Evolutionary conservation across 2,113 vertebrate species (phyloP).

Genomic region (Bubo bubo): DNA sequence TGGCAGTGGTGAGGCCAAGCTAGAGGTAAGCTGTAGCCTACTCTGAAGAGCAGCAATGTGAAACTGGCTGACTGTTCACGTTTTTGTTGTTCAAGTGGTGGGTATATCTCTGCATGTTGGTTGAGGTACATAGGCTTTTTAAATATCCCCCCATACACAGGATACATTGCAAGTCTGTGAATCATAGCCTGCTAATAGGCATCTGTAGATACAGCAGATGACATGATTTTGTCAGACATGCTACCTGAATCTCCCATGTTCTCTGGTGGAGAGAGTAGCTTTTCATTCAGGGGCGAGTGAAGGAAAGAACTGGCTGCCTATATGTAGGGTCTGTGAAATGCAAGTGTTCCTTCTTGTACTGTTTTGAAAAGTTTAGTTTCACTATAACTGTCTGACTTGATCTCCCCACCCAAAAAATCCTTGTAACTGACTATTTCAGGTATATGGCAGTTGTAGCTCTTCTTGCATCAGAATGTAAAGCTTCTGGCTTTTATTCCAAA

Average conservation of each 20-base stretch:
- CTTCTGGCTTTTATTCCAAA: background rate
- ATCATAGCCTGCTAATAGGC: background rate
- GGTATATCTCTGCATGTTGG: background rate
- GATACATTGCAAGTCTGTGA: background rate
- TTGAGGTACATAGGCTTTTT: background rate
- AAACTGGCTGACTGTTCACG: background rate
- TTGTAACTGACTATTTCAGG: background rate
- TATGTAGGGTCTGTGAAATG: background rate
- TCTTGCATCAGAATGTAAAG: background rate
- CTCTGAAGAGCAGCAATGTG: background rate
- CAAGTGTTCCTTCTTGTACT: background rate
- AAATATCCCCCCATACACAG: background rate
- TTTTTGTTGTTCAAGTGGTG: background rate
- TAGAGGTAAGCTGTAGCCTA: background rate
- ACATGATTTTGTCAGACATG: background rate
- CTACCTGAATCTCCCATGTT: background rate
- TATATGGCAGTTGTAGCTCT: background rate
- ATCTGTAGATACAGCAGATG: background rate
- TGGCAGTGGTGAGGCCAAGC: background rate
- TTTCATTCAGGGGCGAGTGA: background rate
- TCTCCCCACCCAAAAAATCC: background rate
- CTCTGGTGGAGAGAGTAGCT: background rate
- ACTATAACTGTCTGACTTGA: background rate
- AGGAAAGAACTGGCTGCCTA: background rate
- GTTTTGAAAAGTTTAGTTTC: background rate